A percentile compares a stretch with the other conserved stretches of the same genome.
These are phyloP conservation scores for Cheilosia scutellata DNA, from an alignment of 2,888 invertebrate genomes.

Conservation along the genomic window DNA sequence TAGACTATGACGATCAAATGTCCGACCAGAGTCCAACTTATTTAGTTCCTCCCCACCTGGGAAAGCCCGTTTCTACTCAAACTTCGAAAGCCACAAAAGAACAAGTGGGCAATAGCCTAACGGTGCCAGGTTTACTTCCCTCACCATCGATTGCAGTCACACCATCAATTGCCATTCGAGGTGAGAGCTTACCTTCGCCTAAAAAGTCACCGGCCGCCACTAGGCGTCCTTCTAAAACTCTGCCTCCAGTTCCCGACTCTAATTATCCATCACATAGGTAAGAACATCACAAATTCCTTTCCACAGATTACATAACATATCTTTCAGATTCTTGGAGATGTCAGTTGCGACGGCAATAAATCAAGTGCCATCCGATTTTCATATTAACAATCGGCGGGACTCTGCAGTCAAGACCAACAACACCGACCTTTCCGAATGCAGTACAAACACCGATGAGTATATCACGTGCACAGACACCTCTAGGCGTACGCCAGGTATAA, in stretches of 20 bases:
- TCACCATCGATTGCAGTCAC: slow-evolving; percentile 87
- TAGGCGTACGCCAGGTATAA: slow-evolving; percentile 86
- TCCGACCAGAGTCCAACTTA: slow-evolving; percentile 85
- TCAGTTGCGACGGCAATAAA: slow-evolving; percentile 40
- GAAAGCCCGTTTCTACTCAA: slow-evolving; percentile 53
- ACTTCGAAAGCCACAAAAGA: slow-evolving; percentile 72
- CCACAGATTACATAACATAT: too few relatives aligned
- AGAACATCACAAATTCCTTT: neutral
- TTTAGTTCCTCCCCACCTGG: slow-evolving; percentile 56
- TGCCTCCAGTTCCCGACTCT: slow-evolving; percentile 47
- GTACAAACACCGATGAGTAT: slow-evolving; percentile 93
- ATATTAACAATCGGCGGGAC: slow-evolving; percentile 87
- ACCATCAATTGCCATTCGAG: slow-evolving; percentile 80
- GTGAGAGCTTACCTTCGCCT: slow-evolving; percentile 40
- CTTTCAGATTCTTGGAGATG: slow-evolving; percentile 52
- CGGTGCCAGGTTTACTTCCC: slow-evolving; percentile 65
- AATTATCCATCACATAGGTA: slow-evolving; percentile 54
- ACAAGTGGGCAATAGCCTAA: slow-evolving; percentile 65
- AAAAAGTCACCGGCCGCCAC: slow-evolving; percentile 35
- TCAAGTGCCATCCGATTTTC: slow-evolving; percentile 47
- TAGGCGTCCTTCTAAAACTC: slow-evolving; percentile 51
- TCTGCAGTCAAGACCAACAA: slow-evolving; percentile 88
- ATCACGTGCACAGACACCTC: slow-evolving; percentile 93
- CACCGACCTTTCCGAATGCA: slow-evolving; percentile 93
- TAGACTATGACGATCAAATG: slow-evolving; percentile 89